phyloP scores from a whole-genome alignment of 2,797 vertebrate species.

The Tarsius wallacei region DNA sequence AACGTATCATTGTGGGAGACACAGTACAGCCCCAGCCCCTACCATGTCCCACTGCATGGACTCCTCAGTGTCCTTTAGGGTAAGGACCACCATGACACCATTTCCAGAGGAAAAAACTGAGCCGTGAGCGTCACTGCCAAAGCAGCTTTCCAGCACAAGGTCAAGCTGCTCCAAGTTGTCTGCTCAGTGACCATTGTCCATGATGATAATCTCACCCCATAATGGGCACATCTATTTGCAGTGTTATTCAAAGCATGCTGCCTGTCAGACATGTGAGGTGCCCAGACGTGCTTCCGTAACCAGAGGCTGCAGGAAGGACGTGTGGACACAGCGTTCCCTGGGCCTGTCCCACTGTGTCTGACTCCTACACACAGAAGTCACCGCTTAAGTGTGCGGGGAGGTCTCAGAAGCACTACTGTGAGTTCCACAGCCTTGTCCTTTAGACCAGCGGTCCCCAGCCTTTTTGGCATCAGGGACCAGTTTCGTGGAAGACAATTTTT shows the following conservation, averaged over 20 bases:
- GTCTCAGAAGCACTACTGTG: too few relatives aligned
- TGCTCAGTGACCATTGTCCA: rapidly evolving
- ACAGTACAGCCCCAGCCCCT: neutral
- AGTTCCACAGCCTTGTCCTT: too few relatives aligned
- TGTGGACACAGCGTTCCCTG: rapidly evolving
- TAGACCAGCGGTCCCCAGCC: too few relatives aligned
- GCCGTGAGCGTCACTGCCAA: rapidly evolving
- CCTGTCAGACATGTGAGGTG: rapidly evolving
- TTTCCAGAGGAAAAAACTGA: neutral
- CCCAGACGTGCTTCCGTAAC: rapidly evolving
- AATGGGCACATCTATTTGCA: neutral
- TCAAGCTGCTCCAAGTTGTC: rapidly evolving
- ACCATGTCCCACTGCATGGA: rapidly evolving
- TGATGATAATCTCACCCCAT: rapidly evolving
- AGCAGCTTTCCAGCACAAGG: neutral
- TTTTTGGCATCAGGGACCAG: too few relatives aligned
- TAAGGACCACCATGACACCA: neutral
- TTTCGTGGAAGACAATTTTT: too few relatives aligned
- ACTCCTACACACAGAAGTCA: neutral
- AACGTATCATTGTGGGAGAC: rapidly evolving
- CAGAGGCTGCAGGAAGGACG: rapidly evolving
- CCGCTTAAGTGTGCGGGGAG: too few relatives aligned
- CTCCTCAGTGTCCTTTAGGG: too few relatives aligned
- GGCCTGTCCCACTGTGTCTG: rapidly evolving
- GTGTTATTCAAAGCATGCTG: rapidly evolving